A percentile compares a stretch with the other conserved stretches of the same genome.
Conservation (phyloP, 1,140 invertebrate species). For the Aphis gossypii region DNA sequence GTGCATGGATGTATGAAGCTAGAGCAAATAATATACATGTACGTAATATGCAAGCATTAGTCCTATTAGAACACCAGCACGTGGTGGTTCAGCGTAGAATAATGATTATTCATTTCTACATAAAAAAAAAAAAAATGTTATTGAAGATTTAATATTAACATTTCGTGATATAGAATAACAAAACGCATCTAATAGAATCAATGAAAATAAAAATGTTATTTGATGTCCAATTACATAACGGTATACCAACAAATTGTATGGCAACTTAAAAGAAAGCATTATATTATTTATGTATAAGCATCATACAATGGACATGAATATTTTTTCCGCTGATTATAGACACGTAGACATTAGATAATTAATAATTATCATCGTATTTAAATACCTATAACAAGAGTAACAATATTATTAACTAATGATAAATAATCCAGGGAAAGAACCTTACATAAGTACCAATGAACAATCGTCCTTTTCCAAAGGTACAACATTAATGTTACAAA, state of each 20-base stretch:
- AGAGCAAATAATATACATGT: neutral
- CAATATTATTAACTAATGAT: neutral
- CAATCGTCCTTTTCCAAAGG: neutral
- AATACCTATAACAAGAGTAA: too few species aligned
- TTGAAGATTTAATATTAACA: neutral
- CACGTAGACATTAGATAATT: too few species aligned
- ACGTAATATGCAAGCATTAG: neutral
- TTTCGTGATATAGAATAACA: neutral
- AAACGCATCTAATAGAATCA: neutral
- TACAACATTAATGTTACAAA: neutral
- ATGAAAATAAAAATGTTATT: neutral
- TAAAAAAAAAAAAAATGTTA: neutral
- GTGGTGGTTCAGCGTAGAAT: neutral
- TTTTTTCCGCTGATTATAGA: neutral
- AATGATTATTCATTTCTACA: conserved; percentile 28
- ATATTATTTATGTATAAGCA: too few species aligned
- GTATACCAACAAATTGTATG: neutral
- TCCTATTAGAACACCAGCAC: neutral
- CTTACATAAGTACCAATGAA: too few species aligned
- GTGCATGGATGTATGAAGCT: neutral
- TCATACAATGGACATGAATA: neutral
- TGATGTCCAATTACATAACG: neutral
- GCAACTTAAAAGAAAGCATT: too few species aligned
- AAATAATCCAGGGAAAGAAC: neutral
- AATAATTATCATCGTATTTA: too few species aligned